These are phyloP conservation scores for Plebejus argus DNA, from an alignment of 2,888 invertebrate genomes.

Conservation along the genomic window DNA sequence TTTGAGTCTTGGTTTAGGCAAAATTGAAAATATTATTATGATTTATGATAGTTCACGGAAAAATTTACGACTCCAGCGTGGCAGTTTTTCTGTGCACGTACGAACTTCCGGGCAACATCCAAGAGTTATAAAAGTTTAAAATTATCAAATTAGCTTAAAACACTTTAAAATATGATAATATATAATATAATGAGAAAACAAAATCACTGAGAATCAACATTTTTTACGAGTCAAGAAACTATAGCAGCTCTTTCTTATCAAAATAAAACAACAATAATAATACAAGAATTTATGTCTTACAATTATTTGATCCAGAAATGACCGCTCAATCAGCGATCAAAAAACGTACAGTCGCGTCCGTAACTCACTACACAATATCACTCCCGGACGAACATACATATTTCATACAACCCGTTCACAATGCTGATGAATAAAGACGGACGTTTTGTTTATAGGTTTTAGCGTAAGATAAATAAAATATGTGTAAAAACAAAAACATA, in stretches of 20 bases:
- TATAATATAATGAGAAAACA: no score
- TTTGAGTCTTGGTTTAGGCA: no score
- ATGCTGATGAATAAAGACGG: not conserved
- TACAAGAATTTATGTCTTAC: not conserved
- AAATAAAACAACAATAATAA: not conserved
- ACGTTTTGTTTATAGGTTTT: slow-evolving; percentile 1
- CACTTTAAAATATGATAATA: no score
- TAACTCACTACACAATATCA: not conserved
- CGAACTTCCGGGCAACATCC: no score
- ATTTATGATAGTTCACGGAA: no score
- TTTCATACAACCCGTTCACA: slow-evolving; percentile 12
- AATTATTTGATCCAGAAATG: not conserved
- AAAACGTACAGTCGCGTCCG: not conserved
- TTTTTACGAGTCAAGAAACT: no score
- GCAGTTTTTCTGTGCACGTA: no score
- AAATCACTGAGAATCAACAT: no score
- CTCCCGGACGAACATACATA: not conserved
- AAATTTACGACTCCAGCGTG: no score
- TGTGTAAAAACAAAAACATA: not conserved
- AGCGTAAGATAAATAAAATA: not conserved
- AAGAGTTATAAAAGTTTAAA: no score
- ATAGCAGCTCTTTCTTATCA: not conserved
- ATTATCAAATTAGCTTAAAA: no score
- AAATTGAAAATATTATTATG: no score
- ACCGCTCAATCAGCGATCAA: slow-evolving; percentile 3